Base-by-base conservation (phyloP, 2,113 vertebrate genomes). In the Pygoscelis adeliae region DNA sequence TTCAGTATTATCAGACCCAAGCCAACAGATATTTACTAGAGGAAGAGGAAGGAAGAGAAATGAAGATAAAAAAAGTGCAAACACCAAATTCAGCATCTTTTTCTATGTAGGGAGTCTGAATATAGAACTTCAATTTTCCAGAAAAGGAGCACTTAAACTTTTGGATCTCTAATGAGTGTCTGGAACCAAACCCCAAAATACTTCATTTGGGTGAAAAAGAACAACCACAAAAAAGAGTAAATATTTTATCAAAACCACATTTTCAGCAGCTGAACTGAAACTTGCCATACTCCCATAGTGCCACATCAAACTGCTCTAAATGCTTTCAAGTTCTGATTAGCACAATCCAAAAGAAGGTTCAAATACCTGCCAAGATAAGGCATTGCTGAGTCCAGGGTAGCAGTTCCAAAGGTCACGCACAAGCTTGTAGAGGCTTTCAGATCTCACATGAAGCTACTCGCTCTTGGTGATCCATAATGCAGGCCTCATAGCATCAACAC, bases 201-300 rank as follows among this genome's bases (percentile, higher is more conserved):
- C 0, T 0, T 44, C 14, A 56, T 1, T 26, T 22, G 16, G 7
- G 9, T 4, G 1, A 80, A 73, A 84, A 73, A 72, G 11, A 88
- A 47, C 23, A 38, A 59, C 14, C 2, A 13, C 2, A 5, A 44
- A 62, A 62, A 71, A 36, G 9, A 72, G 7, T 29, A 73, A 74
- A 8, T 58, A 42, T 74, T 94, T 89, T 50, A 71, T 59, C 26
- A 74, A 82, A 63, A 3, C 3, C 55, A 42, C 13, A n/a, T 67
- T 85, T 85, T 63, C 82, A 93, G 59, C 63, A 85, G 47, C 29
- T 90, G 78, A 85, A 29, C 25, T 76, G 38, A 53, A 88, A 72
- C 32, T 30, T 90, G 17, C 38, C 52, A 30, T 61, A 21, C 10
- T 83, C 38, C 14, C 42, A 11, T 2, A 71, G 17, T 5, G 10